Evolutionary conservation across 2,113 vertebrate genomes (phyloP).

Genomic region (Anarrhichthys ocellatus): DNA sequence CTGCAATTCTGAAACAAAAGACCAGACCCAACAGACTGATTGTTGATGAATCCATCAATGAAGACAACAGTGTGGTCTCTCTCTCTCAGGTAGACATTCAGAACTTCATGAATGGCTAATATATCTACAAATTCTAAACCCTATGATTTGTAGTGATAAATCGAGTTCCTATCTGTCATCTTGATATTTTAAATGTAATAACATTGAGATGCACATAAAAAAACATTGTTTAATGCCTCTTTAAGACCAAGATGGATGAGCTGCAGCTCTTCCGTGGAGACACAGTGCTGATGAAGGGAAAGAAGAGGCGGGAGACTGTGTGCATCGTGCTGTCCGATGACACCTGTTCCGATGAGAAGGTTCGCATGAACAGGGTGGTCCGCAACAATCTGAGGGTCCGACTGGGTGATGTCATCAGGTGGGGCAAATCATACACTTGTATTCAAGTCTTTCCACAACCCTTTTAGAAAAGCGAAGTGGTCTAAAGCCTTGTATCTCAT

Average conservation of each 20-base stretch:
- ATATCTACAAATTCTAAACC: background rate
- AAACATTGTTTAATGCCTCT: constrained; percentile 19
- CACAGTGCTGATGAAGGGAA: constrained; percentile 97
- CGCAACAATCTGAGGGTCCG: constrained; percentile 97
- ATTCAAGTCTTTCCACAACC: background rate
- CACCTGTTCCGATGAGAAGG: constrained; percentile 98
- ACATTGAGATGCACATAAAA: background rate
- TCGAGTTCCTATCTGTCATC: background rate
- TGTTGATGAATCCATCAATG: constrained; percentile 99
- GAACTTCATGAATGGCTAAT: background rate
- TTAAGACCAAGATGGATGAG: constrained; percentile 97
- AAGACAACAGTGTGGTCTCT: constrained; percentile 99
- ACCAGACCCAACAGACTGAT: constrained; percentile 97
- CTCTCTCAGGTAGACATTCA: constrained; percentile 91
- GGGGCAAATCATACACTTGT: background rate
- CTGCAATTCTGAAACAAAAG: constrained; percentile 99
- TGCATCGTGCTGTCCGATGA: constrained; percentile 99
- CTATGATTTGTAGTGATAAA: background rate
- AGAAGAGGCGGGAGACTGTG: constrained; percentile 97
- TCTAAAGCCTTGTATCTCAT: constrained; percentile 13
- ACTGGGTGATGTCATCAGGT: constrained; percentile 98
- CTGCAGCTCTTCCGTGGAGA: constrained; percentile 98
- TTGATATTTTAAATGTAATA: background rate
- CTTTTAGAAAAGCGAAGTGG: background rate
- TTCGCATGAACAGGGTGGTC: constrained; percentile 99